Evolutionary conservation across 1,140 invertebrate species (phyloP).

Genomic region (Drosophila yakuba): DNA sequence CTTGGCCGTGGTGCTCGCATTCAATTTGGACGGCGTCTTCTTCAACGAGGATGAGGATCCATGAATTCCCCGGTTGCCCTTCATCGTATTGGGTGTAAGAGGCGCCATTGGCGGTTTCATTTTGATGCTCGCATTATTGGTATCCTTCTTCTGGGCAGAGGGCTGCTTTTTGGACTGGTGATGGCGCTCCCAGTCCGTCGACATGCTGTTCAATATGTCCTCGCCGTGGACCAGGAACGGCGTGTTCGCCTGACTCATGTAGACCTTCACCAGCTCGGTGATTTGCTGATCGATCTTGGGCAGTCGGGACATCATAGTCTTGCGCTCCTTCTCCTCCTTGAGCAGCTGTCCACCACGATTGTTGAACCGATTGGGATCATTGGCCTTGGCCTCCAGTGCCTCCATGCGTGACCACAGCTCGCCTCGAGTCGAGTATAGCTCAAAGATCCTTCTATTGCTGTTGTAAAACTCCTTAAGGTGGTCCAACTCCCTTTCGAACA

Average conservation of each 20-base stretch:
- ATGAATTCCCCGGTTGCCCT: neutral
- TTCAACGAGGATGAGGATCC: slow-evolving; percentile 18
- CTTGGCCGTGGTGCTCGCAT: neutral
- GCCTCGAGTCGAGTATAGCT: slow-evolving; percentile 87
- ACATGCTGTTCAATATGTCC: slow-evolving; percentile 86
- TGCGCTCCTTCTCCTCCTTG: slow-evolving; percentile 92
- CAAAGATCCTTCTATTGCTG: slow-evolving; percentile 88
- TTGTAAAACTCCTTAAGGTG: slow-evolving; percentile 89
- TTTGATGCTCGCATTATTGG: neutral
- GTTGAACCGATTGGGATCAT: slow-evolving; percentile 91
- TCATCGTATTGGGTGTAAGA: slow-evolving; percentile 18
- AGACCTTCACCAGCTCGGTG: slow-evolving; percentile 84
- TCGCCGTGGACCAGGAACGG: slow-evolving; percentile 87
- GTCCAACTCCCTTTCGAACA: slow-evolving; percentile 90
- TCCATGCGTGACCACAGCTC: slow-evolving; percentile 88
- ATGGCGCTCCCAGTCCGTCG: slow-evolving; percentile 86
- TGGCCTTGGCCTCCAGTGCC: slow-evolving; percentile 88
- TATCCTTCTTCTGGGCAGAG: slow-evolving; percentile 45
- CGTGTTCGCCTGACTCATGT: slow-evolving; percentile 82
- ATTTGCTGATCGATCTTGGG: slow-evolving; percentile 88
- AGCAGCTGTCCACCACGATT: slow-evolving; percentile 93
- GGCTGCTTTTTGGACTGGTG: slow-evolving; percentile 74
- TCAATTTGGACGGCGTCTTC: slow-evolving; percentile 32
- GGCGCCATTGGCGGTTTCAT: slow-evolving; percentile 13
- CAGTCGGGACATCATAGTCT: slow-evolving; percentile 87